Base-by-base conservation (phyloP, 2,113 vertebrate species). In the Phycodurus eques region DNA sequence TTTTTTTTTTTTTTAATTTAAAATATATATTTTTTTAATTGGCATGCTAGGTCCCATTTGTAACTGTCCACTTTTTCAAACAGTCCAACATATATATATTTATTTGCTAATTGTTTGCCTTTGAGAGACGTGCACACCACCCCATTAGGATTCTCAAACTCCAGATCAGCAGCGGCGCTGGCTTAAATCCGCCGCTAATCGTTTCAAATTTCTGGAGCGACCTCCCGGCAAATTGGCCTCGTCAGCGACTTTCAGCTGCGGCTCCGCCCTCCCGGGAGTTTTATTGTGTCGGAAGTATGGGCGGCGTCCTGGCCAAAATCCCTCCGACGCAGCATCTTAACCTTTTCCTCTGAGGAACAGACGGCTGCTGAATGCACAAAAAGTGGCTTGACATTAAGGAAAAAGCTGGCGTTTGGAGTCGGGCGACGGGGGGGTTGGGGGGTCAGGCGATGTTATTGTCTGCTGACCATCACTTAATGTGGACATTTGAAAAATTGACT, bases 311-410 rank as follows among this genome's bases (percentile, higher is more conserved):
- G 72, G 80, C 88, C 80, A 42, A 71, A 75, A 81, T 71, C 79
- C 79, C 81, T 87, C 79, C 84, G 77, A 80, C 77, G 68, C 78
- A 79, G 76, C 88, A 80, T 89, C 86, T 92, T 92, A 93, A 92
- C 92, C 91, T 93, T 93, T 93, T 82, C 77, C 83, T 86, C 83
- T 65, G 83, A 88, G 83, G 85, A 90, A 82, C 80, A 82, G 76
- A 78, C 90, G 69, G 87, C 81, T 88, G 92, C 88, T 85, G 91
- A 89, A 91, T 90, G 85, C 88, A 91, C 85, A 91, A 90, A 91
- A 91, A 39, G 88, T 83, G 81, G 78, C 87, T 81, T 92, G 91
- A 91, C 92, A 92, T 92, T 92, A 91, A 90, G 90, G 84, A 82
- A 85, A 84, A 82, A 81, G 89, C 84, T 79, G 83, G 79, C 82